Evolutionary conservation across 2,113 vertebrate genomes (phyloP), one percentile per base, ranked within the genome.

Genomic region (Lipophrys pholis): DNA sequence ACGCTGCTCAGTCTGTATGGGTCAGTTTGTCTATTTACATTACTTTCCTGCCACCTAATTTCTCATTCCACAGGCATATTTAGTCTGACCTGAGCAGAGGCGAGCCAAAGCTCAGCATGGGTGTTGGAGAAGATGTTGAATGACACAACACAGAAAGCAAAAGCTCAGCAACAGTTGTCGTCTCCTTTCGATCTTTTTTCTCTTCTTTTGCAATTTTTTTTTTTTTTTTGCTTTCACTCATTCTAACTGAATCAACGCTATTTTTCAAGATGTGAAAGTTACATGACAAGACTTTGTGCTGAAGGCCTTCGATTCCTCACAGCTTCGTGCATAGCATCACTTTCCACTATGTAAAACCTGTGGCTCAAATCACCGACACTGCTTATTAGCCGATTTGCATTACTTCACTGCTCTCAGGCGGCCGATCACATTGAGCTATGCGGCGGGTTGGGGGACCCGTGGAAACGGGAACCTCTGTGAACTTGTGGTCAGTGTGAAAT

Each of bases 331-430:
- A n/a, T n/a, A n/a, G 52, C 61, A 59, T 76, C 40, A 67, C 30
- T 69, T 81, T 78, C 75, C 70, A 62, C 62, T 54, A 51, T 15
- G 42, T 71, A 58, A 81, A 76, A 65, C 81, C 53, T 64, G 40
- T 16, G 41, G 72, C 43, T 80, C 36, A 42, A 45, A 42, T 69
- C 50, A 40, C 10, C 16, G 41, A 73, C 62, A 50, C 72, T 71
- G 49, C 53, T 69, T 71, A 80, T 77, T 77, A 76, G 60, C 45
- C 68, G 71, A 77, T 86, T 80, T 82, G 50, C 63, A 67, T 75
- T 9, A 64, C 61, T 67, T 76, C 70, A 72, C 42, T 54, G 38
- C 45, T 5, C 39, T 57, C 21, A 5, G 57, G 17, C 49, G 8
- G 53, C 65, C 50, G 58, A 66, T 75, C 70, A 7, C 73, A 80